phyloP scores from a whole-genome alignment of 1,140 invertebrate species.

The Ruditapes philippinarum region DNA sequence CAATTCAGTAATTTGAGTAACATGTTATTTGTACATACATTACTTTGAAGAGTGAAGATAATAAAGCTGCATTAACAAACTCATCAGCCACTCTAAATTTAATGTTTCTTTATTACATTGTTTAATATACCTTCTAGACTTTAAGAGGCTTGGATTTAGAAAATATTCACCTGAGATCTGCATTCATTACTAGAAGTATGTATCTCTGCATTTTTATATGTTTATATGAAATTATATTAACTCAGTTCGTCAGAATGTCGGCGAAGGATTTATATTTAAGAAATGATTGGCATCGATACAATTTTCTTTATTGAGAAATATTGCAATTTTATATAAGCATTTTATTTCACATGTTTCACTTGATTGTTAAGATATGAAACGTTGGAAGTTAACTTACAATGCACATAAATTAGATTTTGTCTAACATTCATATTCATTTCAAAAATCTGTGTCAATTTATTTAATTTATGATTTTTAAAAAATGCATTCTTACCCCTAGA shows the following conservation, averaged over 20 bases:
- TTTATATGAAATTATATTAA: not conserved
- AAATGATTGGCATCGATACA: conserved; percentile 13
- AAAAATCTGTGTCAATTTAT: too few species aligned
- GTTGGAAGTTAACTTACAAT: too few species aligned
- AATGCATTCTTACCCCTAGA: too few species aligned
- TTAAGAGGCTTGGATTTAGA: conserved; percentile 24
- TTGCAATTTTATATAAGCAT: too few species aligned
- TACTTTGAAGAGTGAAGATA: not conserved
- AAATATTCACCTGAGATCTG: not conserved
- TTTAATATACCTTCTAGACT: not conserved
- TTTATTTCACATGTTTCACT: too few species aligned
- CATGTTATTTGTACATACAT: too few species aligned
- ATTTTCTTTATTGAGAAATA: not conserved
- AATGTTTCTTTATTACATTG: not conserved
- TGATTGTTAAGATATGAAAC: too few species aligned
- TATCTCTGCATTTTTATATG: not conserved
- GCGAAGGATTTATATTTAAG: not conserved
- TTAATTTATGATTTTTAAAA: too few species aligned
- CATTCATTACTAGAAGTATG: not conserved
- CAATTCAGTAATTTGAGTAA: too few species aligned
- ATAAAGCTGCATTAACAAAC: not conserved
- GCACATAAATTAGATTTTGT: too few species aligned
- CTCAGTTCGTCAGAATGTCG: not conserved
- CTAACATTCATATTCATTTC: too few species aligned
- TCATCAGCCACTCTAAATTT: not conserved